Evolutionary conservation across 2,797 vertebrate genomes (phyloP), one percentile per base, ranked within the genome.

Genomic region (Chrosomus eos): DNA sequence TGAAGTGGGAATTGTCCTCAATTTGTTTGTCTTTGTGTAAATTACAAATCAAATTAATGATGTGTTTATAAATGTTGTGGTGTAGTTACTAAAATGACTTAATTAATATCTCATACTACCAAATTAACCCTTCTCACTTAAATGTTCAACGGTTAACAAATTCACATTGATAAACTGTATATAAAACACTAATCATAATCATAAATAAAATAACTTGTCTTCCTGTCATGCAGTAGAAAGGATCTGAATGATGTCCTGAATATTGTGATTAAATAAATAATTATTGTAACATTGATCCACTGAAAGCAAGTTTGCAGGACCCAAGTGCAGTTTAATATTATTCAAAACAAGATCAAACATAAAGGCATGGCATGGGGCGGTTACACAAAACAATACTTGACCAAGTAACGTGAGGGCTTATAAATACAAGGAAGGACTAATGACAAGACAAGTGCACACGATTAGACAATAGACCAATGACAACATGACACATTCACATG

Each of bases 1-100:
- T 23, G 21, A 1, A 0, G 21, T n/a, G 33, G 10, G 33, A 13
- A 13, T 3, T 13, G 5, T n/a, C 8, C 21, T 0, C 3, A 55
- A 55, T 23, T 23, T 21, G 19, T 53, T 53, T 53, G 2, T 53
- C 51, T 10, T 55, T 55, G 21, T 40, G 67, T 70, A 70, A 70
- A 40, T 70, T 40, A 70, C 21, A 40, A 70, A n/a, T 43, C 23
- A 14, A 36, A 40, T 38, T 70, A 70, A 40, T 14, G 67, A 26
- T 68, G 66, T 40, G 67, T 36, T 36, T 36, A 36, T 67, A 8
- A 67, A 1, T 11, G 31, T 71, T 26, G 23, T n/a, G 36, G 10
- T 40, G 67, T 70, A 40, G 68, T 71, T 71, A 70, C 67, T 70
- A 40, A 40, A 23, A 70, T 38, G 23, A 71, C 13, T n/a, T 26